Conservation (phyloP, 2,113 vertebrate genomes). For the Archocentrus centrarchus region DNA sequence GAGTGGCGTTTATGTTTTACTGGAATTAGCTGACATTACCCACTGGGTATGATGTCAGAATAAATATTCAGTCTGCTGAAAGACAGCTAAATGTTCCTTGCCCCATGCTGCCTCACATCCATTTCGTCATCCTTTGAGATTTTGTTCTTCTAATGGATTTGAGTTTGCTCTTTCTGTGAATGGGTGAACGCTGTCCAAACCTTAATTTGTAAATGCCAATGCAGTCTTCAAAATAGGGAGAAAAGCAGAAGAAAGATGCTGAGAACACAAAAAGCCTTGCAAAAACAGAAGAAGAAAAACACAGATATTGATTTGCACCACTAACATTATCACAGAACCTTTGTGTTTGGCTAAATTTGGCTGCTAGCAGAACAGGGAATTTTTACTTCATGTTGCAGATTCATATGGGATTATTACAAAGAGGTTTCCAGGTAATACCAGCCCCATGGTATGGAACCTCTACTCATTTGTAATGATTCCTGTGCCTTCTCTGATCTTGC, state of each 20-base stretch:
- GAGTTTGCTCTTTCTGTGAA: background rate
- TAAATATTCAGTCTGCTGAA: background rate
- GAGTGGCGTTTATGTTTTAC: background rate
- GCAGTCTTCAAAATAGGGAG: background rate
- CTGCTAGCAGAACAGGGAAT: background rate
- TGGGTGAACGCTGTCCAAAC: background rate
- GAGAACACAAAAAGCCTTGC: background rate
- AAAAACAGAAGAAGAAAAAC: background rate
- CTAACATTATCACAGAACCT: background rate
- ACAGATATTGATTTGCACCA: background rate
- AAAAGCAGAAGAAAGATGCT: background rate
- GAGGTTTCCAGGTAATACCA: background rate
- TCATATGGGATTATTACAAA: background rate
- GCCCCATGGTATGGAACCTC: background rate
- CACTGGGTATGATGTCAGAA: background rate
- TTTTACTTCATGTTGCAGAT: background rate
- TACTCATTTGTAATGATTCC: background rate
- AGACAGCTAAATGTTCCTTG: slow-evolving; percentile 10
- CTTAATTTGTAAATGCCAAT: background rate
- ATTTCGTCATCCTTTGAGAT: slow-evolving; percentile 9
- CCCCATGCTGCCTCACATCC: background rate
- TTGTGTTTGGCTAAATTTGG: background rate
- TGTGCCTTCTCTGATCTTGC: background rate
- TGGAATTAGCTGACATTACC: background rate
- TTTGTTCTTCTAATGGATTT: slow-evolving; percentile 3